Conservation (phyloP, 2,113 vertebrate genomes). For the Opisthocomus hoazin region DNA sequence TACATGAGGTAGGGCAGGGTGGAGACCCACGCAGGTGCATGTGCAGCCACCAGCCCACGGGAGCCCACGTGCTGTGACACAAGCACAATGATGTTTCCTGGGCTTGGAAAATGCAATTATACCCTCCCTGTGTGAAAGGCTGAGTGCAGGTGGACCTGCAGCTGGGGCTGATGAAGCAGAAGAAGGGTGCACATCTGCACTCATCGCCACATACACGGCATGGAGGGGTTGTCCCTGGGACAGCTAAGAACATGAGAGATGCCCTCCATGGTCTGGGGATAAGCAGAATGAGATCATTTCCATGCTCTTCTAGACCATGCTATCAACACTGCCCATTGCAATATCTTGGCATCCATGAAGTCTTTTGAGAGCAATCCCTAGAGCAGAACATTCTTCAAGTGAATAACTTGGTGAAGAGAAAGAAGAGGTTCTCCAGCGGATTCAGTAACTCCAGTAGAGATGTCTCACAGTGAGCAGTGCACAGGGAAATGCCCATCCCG, state of each 20-base stretch:
- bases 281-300: neutral
- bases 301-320: neutral
- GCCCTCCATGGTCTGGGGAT: neutral
- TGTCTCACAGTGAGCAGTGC: neutral
- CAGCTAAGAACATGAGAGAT: neutral
- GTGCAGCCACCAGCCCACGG: neutral
- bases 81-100: rapidly evolving
- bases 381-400: neutral
- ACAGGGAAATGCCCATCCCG: neutral
- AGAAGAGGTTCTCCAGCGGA: neutral
- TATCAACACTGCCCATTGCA: rapidly evolving
- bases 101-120: neutral
- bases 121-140: neutral
- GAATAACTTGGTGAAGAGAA: neutral
- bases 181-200: rapidly evolving
- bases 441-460: neutral
- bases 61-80: neutral
- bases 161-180: neutral
- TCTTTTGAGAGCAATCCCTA: neutral
- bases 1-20: neutral
- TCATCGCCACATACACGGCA: neutral
- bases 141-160: neutral
- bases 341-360: neutral
- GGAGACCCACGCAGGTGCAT: rapidly evolving
- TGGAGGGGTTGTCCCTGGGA: neutral